These are phyloP conservation scores for Ptychoptera albimana DNA, from an alignment of 2,888 invertebrate genomes.

Conservation along the genomic window DNA sequence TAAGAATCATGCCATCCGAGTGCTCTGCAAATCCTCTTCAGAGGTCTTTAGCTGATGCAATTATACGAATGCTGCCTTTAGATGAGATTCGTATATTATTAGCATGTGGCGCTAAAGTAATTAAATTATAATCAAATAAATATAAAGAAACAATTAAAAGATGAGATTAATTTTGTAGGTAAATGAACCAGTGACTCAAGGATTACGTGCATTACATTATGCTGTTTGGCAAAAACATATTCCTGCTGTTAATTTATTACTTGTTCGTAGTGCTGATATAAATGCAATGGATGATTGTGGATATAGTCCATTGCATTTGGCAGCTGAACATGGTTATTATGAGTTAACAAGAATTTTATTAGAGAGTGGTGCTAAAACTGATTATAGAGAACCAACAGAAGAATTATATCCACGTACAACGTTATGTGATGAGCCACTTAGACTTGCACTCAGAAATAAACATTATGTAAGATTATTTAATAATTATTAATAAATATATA, in stretches of 20 bases:
- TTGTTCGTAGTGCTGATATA: constrained; percentile 68
- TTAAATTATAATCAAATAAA: constrained; percentile 19
- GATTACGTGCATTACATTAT: constrained; percentile 78
- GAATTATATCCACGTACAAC: constrained; percentile 56
- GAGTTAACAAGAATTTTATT: constrained; percentile 57
- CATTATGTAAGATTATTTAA: constrained; percentile 41
- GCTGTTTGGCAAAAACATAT: constrained; percentile 76
- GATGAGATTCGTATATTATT: constrained; percentile 75
- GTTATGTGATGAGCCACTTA: constrained; percentile 72
- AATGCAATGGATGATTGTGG: constrained; percentile 79
- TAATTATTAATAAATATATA: constrained; percentile 20
- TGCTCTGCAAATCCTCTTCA: constrained; percentile 57
- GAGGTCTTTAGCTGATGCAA: constrained; percentile 76
- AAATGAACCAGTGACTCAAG: constrained; percentile 68
- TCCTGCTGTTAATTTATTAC: constrained; percentile 62
- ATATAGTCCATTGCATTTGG: constrained; percentile 77
- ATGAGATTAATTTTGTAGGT: constrained; percentile 35
- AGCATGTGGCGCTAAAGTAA: constrained; percentile 67
- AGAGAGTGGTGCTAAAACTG: constrained; percentile 62
- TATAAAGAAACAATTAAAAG: constrained; percentile 1
- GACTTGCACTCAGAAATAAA: constrained; percentile 73
- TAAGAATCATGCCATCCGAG: constrained; percentile 48
- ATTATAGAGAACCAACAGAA: constrained; percentile 56
- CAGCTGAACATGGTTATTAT: constrained; percentile 69
- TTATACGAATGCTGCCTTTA: constrained; percentile 71